Conservation (phyloP, 2,888 invertebrate species). For the Ryuthela nishihirai region DNA sequence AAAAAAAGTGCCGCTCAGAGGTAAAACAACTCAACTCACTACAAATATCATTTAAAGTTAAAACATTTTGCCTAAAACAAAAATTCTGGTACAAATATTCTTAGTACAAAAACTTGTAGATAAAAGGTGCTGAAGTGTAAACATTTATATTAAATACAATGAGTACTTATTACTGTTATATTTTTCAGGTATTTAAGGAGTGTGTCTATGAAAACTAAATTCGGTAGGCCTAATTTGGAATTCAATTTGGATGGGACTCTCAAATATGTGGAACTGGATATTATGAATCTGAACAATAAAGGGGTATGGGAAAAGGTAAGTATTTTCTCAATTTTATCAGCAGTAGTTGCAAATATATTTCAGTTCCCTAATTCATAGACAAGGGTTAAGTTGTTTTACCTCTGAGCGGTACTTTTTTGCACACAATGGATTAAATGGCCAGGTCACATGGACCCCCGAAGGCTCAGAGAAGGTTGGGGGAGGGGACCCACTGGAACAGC, state of each 20-base stretch:
- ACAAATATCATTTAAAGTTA: too few relatives aligned
- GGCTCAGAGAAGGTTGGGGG: too few relatives aligned
- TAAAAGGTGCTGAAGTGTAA: background rate
- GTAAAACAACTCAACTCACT: too few relatives aligned
- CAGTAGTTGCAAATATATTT: too few relatives aligned
- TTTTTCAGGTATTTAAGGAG: slow-evolving; percentile 67
- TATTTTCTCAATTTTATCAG: background rate
- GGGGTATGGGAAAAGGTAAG: slow-evolving; percentile 84
- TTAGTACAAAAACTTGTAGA: background rate
- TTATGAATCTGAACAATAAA: slow-evolving; percentile 81
- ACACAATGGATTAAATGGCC: too few relatives aligned
- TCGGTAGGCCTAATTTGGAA: slow-evolving; percentile 70
- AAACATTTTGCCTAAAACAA: too few relatives aligned
- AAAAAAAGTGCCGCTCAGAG: too few relatives aligned
- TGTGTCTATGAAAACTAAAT: slow-evolving; percentile 58
- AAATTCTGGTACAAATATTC: background rate
- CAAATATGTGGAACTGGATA: slow-evolving; percentile 82
- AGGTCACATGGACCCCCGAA: too few relatives aligned
- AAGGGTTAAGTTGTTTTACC: too few relatives aligned
- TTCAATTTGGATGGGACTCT: slow-evolving; percentile 89
- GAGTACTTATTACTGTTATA: background rate
- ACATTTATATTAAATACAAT: background rate
- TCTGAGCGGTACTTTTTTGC: too few relatives aligned
- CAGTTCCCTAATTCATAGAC: too few relatives aligned
- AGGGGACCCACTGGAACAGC: too few relatives aligned